Percentiles rank a stretch among this genome's conserved stretches.
phyloP scores from a whole-genome alignment of 2,113 vertebrate genomes.

The Nestor notabilis region DNA sequence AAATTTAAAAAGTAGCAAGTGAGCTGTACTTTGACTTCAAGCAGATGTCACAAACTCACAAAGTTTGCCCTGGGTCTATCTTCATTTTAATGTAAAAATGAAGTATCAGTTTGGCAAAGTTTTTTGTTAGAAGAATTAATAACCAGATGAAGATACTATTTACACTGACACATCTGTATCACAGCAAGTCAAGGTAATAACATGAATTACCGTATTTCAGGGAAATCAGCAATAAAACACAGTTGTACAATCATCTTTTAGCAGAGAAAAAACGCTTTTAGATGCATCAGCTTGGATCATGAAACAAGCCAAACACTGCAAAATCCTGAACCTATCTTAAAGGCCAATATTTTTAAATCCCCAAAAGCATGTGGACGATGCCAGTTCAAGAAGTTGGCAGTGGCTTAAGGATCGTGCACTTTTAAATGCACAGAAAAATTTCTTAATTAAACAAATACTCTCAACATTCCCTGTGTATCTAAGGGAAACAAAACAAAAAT shows the following conservation, averaged over 20 bases:
- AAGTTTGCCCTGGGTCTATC: neutral
- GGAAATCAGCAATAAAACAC: neutral
- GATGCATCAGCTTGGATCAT: neutral
- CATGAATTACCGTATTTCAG: neutral
- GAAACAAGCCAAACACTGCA: neutral
- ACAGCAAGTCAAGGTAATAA: neutral
- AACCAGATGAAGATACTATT: neutral
- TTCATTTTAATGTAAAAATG: neutral
- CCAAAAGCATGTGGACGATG: accelerated
- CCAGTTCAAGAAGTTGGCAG: neutral
- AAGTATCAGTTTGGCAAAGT: neutral
- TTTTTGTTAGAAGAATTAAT: neutral
- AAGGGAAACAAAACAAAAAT: neutral
- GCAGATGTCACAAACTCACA: neutral
- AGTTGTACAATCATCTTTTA: neutral
- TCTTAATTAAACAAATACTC: neutral
- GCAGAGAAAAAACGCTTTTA: neutral
- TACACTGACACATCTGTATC: neutral
- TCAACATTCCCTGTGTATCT: neutral
- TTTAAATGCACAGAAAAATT: neutral
- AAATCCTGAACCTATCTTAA: neutral
- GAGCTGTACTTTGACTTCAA: neutral
- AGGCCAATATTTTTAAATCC: neutral
- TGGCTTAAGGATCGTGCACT: neutral
- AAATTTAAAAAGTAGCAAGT: neutral